phyloP scores from a whole-genome alignment of 2,113 vertebrate species.

The Psilopsiagon aurifrons region DNA sequence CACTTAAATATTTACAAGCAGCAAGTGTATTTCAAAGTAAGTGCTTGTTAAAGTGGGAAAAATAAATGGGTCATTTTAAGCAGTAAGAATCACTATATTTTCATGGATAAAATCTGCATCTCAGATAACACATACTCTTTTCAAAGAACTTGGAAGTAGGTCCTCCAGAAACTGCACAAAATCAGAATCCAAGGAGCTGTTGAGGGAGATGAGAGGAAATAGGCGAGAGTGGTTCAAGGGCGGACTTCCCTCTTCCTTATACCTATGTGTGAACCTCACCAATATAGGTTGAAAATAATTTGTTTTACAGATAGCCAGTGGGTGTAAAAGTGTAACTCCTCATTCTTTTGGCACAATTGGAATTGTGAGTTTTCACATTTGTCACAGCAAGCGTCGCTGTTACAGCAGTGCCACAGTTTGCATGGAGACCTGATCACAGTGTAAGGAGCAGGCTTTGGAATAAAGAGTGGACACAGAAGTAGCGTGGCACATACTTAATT shows the following conservation, averaged over 20 bases:
- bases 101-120: neutral
- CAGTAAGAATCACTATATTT: neutral
- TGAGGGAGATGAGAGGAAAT: neutral
- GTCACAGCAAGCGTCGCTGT: neutral
- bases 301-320: neutral
- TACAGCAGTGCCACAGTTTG: neutral
- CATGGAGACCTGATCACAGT: neutral
- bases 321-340: neutral
- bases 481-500: neutral
- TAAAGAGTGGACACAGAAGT: neutral
- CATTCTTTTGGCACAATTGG: neutral
- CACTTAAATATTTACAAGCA: constrained; percentile 14
- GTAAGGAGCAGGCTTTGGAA: neutral
- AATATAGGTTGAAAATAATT: neutral
- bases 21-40: neutral
- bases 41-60: neutral
- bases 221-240: neutral
- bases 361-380: neutral
- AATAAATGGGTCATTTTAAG: neutral
- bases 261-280: neutral
- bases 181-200: neutral
- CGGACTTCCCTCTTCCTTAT: neutral
- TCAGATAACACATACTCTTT: neutral
- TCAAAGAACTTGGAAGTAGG: neutral
- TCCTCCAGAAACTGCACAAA: neutral